These are phyloP conservation scores for Lycaon pictus DNA, from an alignment of 2,113 vertebrate species.

Conservation along the genomic window DNA sequence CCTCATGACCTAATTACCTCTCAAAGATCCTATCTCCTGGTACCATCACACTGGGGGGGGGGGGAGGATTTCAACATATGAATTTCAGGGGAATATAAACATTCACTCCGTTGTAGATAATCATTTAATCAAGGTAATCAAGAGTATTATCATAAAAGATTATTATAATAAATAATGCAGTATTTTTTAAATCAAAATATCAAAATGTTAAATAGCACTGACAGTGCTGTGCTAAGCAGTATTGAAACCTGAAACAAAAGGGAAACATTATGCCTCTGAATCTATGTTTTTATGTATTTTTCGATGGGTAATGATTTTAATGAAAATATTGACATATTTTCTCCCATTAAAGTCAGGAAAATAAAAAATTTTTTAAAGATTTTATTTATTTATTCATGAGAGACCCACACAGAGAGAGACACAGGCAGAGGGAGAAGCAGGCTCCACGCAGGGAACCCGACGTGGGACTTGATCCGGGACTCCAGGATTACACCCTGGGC, in stretches of 20 bases:
- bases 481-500: too few species aligned
- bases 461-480: too few species aligned
- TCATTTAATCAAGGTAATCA: background rate
- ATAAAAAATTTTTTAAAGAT: background rate
- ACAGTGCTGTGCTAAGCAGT: background rate
- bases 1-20: background rate
- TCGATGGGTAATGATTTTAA: constrained; percentile 4
- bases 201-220: background rate
- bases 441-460: too few species aligned
- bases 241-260: background rate
- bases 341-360: constrained; percentile 12
- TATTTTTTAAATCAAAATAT: background rate
- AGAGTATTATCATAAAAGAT: background rate
- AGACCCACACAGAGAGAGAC: too few species aligned
- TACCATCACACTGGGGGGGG: background rate
- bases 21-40: background rate
- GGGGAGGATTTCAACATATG: background rate
- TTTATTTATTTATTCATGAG: too few species aligned
- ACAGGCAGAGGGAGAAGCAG: too few species aligned
- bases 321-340: constrained; percentile 1
- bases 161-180: background rate
- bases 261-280: background rate
- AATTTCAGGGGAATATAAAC: background rate
- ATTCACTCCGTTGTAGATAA: background rate
- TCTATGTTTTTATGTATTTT: background rate